Percentiles rank a stretch among this genome's conserved stretches.
Evolutionary conservation across 2,888 invertebrate genomes (phyloP).

Genomic region (Mystacides longicornis): DNA sequence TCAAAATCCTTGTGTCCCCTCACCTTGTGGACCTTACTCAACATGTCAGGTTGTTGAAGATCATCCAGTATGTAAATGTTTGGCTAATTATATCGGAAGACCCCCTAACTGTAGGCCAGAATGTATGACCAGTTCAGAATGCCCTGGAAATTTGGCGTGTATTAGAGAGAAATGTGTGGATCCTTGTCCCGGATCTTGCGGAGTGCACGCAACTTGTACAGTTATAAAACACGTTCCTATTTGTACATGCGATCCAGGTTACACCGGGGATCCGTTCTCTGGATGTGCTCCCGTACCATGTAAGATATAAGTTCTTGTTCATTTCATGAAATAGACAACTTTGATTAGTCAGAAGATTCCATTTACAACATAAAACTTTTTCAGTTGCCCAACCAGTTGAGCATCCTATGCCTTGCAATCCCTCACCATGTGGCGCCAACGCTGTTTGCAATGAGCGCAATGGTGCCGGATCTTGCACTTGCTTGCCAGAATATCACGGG

Average conservation of each 20-base stretch:
- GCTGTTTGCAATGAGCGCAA: conserved; percentile 76
- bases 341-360: not conserved
- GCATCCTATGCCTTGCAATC: conserved; percentile 63
- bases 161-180: conserved; percentile 64
- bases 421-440: conserved; percentile 81
- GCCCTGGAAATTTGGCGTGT: conserved; percentile 63
- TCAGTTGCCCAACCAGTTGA: conserved; percentile 50
- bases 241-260: conserved; percentile 62
- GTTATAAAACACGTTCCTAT: conserved; percentile 66
- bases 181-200: conserved; percentile 70
- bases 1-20: conserved; percentile 59
- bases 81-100: conserved; percentile 64
- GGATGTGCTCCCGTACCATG: conserved; percentile 58
- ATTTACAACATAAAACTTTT: not conserved
- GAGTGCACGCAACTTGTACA: conserved; percentile 61
- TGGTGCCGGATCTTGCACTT: conserved; percentile 75
- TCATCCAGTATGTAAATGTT: conserved; percentile 67
- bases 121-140: conserved; percentile 66
- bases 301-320: conserved; percentile 38
- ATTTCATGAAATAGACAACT: not conserved
- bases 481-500: conserved; percentile 74
- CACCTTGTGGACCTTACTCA: conserved; percentile 72
- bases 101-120: conserved; percentile 74
- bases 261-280: conserved; percentile 73
- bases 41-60: conserved; percentile 61